phyloP scores from a whole-genome alignment of 1,140 invertebrate species.

The Drosophila lini region DNA sequence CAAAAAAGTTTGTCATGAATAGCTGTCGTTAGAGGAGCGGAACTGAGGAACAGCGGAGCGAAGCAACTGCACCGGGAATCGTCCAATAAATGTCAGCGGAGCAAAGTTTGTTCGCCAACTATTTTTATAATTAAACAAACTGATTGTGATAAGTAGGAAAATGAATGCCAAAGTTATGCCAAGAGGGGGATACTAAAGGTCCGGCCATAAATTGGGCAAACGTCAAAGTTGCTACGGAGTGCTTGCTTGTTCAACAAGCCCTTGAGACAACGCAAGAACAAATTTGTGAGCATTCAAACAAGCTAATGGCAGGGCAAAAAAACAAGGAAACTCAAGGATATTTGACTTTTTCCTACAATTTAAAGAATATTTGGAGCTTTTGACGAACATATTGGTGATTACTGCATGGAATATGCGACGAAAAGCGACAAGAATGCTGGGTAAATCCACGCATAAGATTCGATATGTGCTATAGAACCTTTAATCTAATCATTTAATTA shows the following conservation, averaged over 20 bases:
- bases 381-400: background rate
- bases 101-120: slow-evolving; percentile 66
- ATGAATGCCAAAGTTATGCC: slow-evolving; percentile 44
- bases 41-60: background rate
- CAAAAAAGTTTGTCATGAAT: slow-evolving; percentile 63
- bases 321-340: slow-evolving; percentile 12
- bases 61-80: slow-evolving; percentile 23
- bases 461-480: background rate
- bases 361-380: background rate
- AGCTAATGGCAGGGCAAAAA: slow-evolving; percentile 3
- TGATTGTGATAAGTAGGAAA: slow-evolving; percentile 69
- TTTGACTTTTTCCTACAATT: background rate
- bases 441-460: no score
- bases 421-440: background rate
- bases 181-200: slow-evolving; percentile 26
- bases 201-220: slow-evolving; percentile 59
- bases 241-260: slow-evolving; percentile 28
- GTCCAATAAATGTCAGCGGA: slow-evolving; percentile 71
- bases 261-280: slow-evolving; percentile 35
- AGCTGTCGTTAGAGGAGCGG: slow-evolving; percentile 36
- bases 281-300: slow-evolving; percentile 11
- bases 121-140: slow-evolving; percentile 76
- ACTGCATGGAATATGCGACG: background rate
- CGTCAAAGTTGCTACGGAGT: slow-evolving; percentile 45
- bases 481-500: background rate